These are phyloP conservation scores for Arenaria interpres DNA, from an alignment of 2,113 vertebrate species.

Conservation along the genomic window DNA sequence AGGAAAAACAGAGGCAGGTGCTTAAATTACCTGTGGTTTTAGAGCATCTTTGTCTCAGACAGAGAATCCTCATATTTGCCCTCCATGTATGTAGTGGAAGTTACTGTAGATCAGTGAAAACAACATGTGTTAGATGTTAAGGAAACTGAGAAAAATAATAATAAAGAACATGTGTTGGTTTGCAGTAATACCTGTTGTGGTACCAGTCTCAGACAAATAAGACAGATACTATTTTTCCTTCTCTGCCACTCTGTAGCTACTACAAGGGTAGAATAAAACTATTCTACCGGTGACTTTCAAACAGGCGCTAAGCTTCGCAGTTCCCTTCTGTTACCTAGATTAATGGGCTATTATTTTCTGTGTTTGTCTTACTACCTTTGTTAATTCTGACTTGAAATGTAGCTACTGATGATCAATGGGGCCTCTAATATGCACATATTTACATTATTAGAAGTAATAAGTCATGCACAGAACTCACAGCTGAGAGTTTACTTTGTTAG, in stretches of 20 bases:
- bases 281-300: not conserved
- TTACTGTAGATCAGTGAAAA: not conserved
- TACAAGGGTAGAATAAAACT: not conserved
- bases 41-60: not conserved
- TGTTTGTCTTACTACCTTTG: slow-evolving; percentile 14
- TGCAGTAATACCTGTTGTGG: not conserved
- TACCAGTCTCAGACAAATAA: not conserved
- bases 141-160: not conserved
- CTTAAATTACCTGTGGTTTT: not conserved
- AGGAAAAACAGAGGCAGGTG: not conserved
- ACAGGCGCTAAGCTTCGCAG: not conserved
- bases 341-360: slow-evolving; percentile 16
- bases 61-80: not conserved
- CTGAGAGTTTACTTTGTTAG: slow-evolving; percentile 4
- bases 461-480: not conserved
- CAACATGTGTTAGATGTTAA: not conserved
- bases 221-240: not conserved
- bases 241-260: not conserved
- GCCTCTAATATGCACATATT: not conserved
- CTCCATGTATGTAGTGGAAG: not conserved
- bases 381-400: slow-evolving; percentile 30
- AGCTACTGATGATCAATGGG: slow-evolving; percentile 8
- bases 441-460: not conserved
- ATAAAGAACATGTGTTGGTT: not conserved
- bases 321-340: not conserved